Evolutionary conservation across 2,113 vertebrate species (phyloP).

Genomic region (Heptranchias perlo): DNA sequence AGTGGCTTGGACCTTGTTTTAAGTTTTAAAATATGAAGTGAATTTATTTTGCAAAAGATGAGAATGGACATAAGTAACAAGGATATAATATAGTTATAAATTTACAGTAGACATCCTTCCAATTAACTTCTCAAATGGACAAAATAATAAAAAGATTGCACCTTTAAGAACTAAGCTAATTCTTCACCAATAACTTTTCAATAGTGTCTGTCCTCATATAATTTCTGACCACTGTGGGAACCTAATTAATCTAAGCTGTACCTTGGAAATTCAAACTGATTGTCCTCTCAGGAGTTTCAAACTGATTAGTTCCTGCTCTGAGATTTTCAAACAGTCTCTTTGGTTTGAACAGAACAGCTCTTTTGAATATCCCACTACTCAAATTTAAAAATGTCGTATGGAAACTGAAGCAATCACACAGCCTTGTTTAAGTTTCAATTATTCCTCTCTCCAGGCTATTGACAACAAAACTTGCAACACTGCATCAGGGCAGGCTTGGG

Average conservation of each 20-base stretch:
- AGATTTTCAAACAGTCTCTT: not conserved
- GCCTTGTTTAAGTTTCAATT: not conserved
- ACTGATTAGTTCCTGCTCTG: not conserved
- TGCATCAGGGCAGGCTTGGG: not conserved
- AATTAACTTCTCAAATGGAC: not conserved
- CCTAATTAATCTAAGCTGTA: not conserved
- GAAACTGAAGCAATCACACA: not conserved
- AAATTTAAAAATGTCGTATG: not conserved
- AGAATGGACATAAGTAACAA: not conserved
- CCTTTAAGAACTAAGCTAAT: not conserved
- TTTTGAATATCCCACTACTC: not conserved
- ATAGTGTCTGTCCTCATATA: not conserved
- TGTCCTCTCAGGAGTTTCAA: not conserved
- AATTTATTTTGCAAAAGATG: not conserved
- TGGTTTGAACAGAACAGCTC: not conserved
- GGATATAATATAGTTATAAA: not conserved
- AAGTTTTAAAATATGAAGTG: not conserved
- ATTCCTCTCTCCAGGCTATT: not conserved
- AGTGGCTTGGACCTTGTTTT: not conserved
- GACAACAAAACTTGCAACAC: not conserved
- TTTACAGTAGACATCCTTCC: not conserved
- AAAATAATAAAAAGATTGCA: not conserved
- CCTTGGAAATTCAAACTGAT: not conserved
- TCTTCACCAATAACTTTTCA: not conserved
- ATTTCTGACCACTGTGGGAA: not conserved